These are phyloP conservation scores for Protomyctophum bolini DNA, from an alignment of 2,113 vertebrate genomes.

Conservation along the genomic window DNA sequence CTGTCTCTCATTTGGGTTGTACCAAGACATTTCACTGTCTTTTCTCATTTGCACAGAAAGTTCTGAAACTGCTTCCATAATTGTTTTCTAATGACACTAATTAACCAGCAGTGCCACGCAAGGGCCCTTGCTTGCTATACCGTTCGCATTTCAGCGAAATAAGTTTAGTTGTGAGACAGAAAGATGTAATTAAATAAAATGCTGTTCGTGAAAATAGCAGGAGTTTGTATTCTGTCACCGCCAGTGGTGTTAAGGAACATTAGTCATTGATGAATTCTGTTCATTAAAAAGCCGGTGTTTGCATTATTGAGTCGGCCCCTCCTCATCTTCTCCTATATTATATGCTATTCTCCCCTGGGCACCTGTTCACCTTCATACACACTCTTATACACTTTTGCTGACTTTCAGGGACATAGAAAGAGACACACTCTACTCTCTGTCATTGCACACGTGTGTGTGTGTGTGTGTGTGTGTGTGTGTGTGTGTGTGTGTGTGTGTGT, in stretches of 20 bases:
- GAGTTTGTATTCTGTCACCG: conserved; percentile 45
- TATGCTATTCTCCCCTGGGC: conserved; percentile 47
- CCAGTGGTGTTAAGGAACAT: conserved; percentile 52
- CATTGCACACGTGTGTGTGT: background rate
- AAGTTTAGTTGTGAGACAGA: conserved; percentile 27
- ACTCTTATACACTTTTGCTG: conserved; percentile 28
- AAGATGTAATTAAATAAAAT: background rate
- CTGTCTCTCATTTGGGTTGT: background rate
- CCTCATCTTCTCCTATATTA: conserved; percentile 51
- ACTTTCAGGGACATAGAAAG: conserved; percentile 46
- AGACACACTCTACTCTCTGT: conserved; percentile 27
- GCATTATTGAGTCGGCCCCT: conserved; percentile 66
- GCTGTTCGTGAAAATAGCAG: conserved; percentile 43
- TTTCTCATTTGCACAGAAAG: conserved; percentile 7
- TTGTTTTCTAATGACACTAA: conserved; percentile 6
- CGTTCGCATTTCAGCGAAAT: conserved; percentile 22
- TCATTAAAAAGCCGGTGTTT: conserved; percentile 66
- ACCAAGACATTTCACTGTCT: background rate
- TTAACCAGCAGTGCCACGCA: conserved; percentile 16
- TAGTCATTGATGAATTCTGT: conserved; percentile 63
- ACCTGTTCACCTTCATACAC: conserved; percentile 23
- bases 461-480: conserved; percentile 7
- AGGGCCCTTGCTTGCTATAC: background rate
- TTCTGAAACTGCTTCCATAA: conserved; percentile 19
- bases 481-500: background rate